Percentiles rank a stretch among this genome's conserved stretches.
These are phyloP conservation scores for Drosophila elegans DNA, from an alignment of 1,140 invertebrate species.

Conservation along the genomic window DNA sequence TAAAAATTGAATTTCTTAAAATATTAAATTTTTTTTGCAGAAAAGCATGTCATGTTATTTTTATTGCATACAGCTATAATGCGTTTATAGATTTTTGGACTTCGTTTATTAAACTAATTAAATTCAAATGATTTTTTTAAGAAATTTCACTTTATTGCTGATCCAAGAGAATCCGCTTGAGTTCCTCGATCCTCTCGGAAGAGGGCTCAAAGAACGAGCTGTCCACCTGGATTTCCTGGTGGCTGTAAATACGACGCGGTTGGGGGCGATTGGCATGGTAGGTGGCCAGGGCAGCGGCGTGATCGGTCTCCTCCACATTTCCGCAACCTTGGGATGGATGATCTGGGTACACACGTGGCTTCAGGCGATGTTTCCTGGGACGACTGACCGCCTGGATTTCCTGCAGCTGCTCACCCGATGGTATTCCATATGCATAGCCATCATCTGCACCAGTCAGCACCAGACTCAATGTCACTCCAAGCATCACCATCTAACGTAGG, in stretches of 20 bases:
- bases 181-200: conserved; percentile 20
- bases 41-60: too few relatives aligned
- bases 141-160: conserved; percentile 22
- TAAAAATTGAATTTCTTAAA: too few relatives aligned
- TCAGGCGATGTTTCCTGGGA: conserved; percentile 8
- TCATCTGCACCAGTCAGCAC: conserved; percentile 9
- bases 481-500: conserved; percentile 18
- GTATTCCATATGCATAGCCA: conserved; percentile 27
- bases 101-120: too few relatives aligned
- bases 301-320: conserved; percentile 1
- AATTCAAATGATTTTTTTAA: too few relatives aligned
- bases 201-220: conserved; percentile 47
- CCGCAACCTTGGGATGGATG: conserved; percentile 11
- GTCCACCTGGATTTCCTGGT: conserved; percentile 37
- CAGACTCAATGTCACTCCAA: conserved; percentile 6
- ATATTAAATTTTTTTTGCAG: too few relatives aligned
- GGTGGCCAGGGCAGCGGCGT: conserved; percentile 10
- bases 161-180: conserved; percentile 36
- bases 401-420: conserved; percentile 6
- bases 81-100: too few relatives aligned
- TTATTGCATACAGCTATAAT: too few relatives aligned
- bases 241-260: conserved; percentile 26
- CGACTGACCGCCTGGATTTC: neutral
- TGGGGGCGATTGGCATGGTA: conserved; percentile 33
- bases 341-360: conserved; percentile 15